Evolutionary conservation across 2,797 vertebrate genomes (phyloP).

Genomic region (Setipinna tenuifilis): DNA sequence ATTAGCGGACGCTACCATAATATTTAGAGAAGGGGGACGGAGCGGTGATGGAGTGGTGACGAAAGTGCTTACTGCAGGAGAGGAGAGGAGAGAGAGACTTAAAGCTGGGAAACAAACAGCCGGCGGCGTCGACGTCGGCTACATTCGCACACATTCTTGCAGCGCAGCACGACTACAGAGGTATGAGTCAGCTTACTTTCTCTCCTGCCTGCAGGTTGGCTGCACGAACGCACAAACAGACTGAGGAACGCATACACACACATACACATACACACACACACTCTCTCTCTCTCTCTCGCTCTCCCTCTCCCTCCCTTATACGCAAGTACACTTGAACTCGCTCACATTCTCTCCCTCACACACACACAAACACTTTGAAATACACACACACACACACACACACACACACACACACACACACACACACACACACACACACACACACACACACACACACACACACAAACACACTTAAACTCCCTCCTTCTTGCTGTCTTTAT

Average conservation of each 20-base stretch:
- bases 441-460: not conserved
- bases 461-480: not conserved
- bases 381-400: not conserved
- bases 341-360: too few relatives aligned
- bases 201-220: not conserved
- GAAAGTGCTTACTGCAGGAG: not conserved
- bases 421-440: not conserved
- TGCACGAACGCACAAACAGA: not conserved
- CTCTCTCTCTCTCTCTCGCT: not conserved
- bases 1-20: not conserved
- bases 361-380: too few relatives aligned
- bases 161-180: not conserved
- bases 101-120: conserved; percentile 16
- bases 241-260: not conserved
- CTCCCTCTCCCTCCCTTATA: too few relatives aligned
- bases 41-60: not conserved
- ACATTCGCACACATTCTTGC: not conserved
- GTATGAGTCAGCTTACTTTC: conserved; percentile 22
- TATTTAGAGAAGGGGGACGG: not conserved
- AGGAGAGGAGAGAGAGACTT: not conserved
- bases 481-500: not conserved
- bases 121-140: not conserved
- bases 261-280: not conserved
- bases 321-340: too few relatives aligned
- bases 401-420: not conserved